Percentiles rank a stretch among this genome's conserved stretches.
phyloP scores from a whole-genome alignment of 2,113 vertebrate species.

The Psilopsiagon aurifrons region DNA sequence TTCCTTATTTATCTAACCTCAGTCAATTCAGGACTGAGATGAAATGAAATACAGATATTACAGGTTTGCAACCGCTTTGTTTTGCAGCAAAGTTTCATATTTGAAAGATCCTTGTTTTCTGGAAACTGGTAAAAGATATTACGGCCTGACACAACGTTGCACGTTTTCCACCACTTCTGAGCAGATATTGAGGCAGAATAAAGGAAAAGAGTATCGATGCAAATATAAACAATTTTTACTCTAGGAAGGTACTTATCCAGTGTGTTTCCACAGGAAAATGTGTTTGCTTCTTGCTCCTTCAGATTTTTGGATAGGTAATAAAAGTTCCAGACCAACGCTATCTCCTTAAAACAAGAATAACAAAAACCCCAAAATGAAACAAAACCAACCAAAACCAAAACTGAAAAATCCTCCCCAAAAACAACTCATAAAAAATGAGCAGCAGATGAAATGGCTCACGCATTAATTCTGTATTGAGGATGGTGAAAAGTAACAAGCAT shows the following conservation, averaged over 20 bases:
- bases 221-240: background rate
- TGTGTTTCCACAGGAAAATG: background rate
- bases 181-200: background rate
- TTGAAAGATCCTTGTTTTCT: background rate
- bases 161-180: background rate
- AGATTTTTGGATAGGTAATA: background rate
- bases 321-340: background rate
- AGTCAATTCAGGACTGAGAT: background rate
- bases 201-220: background rate
- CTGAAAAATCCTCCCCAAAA: rapidly evolving
- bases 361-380: background rate
- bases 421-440: background rate
- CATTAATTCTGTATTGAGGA: background rate
- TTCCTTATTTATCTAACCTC: slow-evolving; percentile 13
- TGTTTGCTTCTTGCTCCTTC: background rate
- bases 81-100: background rate
- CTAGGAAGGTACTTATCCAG: background rate
- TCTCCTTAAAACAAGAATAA: background rate
- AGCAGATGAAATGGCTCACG: background rate
- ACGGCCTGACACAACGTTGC: background rate
- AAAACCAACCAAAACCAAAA: background rate
- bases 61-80: background rate
- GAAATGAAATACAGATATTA: background rate
- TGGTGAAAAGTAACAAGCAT: background rate
- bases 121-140: background rate